These are phyloP conservation scores for Microctonus hyperodae DNA, from an alignment of 2,888 invertebrate genomes.

Conservation along the genomic window DNA sequence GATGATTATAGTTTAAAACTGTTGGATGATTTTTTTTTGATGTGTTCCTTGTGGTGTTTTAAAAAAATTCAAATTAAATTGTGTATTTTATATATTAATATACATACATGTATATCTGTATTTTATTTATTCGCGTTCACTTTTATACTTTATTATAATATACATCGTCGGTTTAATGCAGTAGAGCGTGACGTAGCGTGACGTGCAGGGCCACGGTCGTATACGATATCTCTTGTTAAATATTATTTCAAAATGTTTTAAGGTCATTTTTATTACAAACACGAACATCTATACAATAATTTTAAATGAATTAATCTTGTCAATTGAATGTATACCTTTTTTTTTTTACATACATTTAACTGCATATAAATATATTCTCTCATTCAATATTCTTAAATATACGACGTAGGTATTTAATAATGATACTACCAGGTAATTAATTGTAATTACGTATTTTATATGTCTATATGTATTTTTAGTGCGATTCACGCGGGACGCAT, in stretches of 20 bases:
- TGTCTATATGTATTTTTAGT: slow-evolving; percentile 17
- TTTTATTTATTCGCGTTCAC: background rate
- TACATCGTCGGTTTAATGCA: background rate
- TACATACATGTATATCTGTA: background rate
- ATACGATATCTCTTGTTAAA: background rate
- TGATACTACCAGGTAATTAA: slow-evolving; percentile 17
- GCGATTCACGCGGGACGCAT: slow-evolving; percentile 23
- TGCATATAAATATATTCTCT: background rate
- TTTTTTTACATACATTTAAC: background rate
- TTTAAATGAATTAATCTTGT: background rate
- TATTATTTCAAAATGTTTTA: background rate
- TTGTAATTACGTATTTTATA: slow-evolving; percentile 24
- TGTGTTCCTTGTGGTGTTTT: slow-evolving; percentile 25
- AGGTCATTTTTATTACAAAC: background rate
- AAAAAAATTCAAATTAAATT: too few species aligned
- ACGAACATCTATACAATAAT: too few species aligned
- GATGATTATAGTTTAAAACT: too few species aligned
- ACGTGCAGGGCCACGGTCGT: slow-evolving; percentile 9
- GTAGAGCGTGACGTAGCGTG: background rate
- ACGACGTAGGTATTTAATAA: slow-evolving; percentile 16
- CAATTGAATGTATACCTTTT: background rate
- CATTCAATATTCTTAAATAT: slow-evolving; percentile 11
- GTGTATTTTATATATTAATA: background rate
- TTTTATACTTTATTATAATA: background rate
- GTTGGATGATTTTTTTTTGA: too few species aligned